Conservation (phyloP, 2,113 vertebrate genomes). For the Catagonus wagneri region DNA sequence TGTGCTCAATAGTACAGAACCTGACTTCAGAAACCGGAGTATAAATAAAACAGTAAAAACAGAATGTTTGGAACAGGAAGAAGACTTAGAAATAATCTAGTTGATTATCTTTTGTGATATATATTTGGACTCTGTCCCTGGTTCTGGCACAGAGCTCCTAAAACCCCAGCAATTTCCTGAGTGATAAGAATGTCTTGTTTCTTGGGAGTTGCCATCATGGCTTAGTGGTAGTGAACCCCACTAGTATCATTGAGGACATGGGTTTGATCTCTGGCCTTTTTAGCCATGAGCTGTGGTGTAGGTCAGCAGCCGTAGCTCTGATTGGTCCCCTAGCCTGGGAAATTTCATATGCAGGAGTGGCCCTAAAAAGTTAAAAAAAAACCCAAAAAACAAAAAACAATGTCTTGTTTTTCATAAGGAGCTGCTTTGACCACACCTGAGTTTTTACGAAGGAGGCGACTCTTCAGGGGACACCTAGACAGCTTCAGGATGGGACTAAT, state of each 20-base stretch:
- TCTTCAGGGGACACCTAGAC: accelerated
- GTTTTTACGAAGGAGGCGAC: background rate
- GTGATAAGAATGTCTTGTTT: background rate
- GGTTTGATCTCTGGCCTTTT: too few species aligned
- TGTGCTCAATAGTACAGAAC: background rate
- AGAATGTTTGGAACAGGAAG: background rate
- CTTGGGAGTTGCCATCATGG: background rate
- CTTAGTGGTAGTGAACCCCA: too few species aligned
- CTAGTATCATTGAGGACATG: too few species aligned
- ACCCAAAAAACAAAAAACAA: background rate
- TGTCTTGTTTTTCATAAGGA: background rate
- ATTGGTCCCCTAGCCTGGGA: too few species aligned
- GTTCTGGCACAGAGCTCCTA: background rate
- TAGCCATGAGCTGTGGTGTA: too few species aligned
- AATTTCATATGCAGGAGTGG: too few species aligned
- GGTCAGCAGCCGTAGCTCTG: too few species aligned
- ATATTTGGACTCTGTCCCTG: background rate
- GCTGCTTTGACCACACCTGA: background rate
- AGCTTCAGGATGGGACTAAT: background rate
- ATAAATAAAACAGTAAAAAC: background rate
- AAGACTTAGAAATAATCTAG: background rate
- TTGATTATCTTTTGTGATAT: background rate
- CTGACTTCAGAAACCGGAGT: background rate
- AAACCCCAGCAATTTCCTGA: background rate
- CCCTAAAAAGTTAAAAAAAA: too few species aligned